Conservation (phyloP, 2,888 invertebrate genomes). For the Dusona sp. region DNA sequence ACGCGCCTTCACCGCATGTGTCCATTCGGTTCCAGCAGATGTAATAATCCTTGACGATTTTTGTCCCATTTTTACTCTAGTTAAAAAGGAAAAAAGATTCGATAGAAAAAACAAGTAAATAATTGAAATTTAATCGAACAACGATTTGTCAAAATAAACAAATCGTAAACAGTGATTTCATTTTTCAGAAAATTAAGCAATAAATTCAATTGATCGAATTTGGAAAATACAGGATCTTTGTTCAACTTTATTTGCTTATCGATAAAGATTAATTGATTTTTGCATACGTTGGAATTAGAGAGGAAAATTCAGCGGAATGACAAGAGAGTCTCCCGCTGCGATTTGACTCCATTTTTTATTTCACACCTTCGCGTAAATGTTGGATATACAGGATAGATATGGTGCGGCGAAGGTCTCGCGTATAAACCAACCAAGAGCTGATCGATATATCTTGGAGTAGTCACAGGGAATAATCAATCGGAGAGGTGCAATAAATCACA, state of each 20-base stretch:
- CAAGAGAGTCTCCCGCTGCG: constrained; percentile 61
- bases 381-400: constrained; percentile 44
- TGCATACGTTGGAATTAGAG: neutral
- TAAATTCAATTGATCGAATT: neutral
- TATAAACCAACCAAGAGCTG: constrained; percentile 2
- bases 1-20: constrained; percentile 75
- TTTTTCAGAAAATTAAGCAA: neutral
- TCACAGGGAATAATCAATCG: constrained; percentile 60
- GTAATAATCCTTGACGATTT: constrained; percentile 7
- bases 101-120: neutral
- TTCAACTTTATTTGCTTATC: constrained; percentile 12
- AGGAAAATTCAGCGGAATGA: constrained; percentile 25
- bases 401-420: constrained; percentile 62
- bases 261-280: constrained; percentile 19
- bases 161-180: neutral
- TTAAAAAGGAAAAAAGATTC: neutral
- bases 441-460: constrained; percentile 18
- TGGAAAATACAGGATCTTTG: neutral
- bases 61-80: constrained; percentile 8
- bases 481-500: constrained; percentile 57
- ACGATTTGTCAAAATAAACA: neutral
- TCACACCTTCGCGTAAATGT: constrained; percentile 58
- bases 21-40: constrained; percentile 26
- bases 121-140: neutral
- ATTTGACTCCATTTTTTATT: constrained; percentile 52